A percentile compares a stretch with the other conserved stretches of the same genome.
These are phyloP conservation scores for Lacanobia oleracea DNA, from an alignment of 2,888 invertebrate species.

Conservation along the genomic window DNA sequence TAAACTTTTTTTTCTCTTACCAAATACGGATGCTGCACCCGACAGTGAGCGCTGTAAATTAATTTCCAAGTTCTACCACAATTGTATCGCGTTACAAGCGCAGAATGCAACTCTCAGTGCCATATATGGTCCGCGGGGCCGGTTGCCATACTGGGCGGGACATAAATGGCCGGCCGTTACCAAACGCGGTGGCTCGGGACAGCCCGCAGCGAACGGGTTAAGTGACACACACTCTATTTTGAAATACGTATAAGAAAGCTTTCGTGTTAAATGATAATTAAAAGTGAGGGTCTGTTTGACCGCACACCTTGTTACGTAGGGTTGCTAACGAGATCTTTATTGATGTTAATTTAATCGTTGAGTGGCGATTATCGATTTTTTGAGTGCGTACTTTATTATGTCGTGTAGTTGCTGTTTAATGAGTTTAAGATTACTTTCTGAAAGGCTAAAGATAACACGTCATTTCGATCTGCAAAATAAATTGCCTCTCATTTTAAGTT, in stretches of 20 bases:
- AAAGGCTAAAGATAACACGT: background rate
- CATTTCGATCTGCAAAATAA: background rate
- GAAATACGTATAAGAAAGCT: conserved; percentile 74
- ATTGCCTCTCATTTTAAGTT: background rate
- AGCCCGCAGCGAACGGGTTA: conserved; percentile 76
- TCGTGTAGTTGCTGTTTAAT: conserved; percentile 4
- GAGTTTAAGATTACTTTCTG: conserved; percentile 7
- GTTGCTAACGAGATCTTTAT: conserved; percentile 46
- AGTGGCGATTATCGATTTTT: conserved; percentile 31
- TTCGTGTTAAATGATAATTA: conserved; percentile 64
- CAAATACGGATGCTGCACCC: conserved; percentile 61
- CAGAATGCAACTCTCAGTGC: conserved; percentile 72
- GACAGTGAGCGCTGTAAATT: conserved; percentile 67
- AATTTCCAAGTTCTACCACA: conserved; percentile 77
- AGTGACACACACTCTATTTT: conserved; percentile 77
- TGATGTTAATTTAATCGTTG: conserved; percentile 40
- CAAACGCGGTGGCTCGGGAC: conserved; percentile 79
- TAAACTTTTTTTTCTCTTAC: conserved; percentile 50
- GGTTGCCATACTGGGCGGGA: conserved; percentile 76
- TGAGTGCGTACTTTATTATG: conserved; percentile 3
- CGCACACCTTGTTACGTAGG: conserved; percentile 52
- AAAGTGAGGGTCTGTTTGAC: conserved; percentile 57
- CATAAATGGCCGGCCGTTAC: conserved; percentile 76
- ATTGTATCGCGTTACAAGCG: conserved; percentile 76
- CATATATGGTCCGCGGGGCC: conserved; percentile 71